phyloP scores from a whole-genome alignment of 2,888 invertebrate genomes.

The Torymus aiolomorphi region DNA sequence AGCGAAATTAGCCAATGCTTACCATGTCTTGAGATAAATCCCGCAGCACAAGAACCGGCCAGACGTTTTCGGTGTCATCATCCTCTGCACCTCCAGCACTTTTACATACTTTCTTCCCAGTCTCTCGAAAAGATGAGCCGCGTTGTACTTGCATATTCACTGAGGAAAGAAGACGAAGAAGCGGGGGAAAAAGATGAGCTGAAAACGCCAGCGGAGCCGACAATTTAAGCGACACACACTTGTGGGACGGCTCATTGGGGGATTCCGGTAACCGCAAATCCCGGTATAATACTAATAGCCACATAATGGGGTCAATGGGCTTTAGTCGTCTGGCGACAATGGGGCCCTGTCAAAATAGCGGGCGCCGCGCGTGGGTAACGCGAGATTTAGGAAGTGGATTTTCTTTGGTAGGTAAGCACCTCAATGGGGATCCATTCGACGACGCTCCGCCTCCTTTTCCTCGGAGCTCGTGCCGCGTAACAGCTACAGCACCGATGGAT shows the following conservation, averaged over 20 bases:
- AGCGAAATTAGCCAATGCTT: constrained; percentile 36
- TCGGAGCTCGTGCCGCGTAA: too few relatives aligned
- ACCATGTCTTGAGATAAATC: constrained; percentile 55
- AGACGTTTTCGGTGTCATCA: too few relatives aligned
- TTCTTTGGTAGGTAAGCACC: constrained; percentile 59
- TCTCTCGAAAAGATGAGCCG: too few relatives aligned
- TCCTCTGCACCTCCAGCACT: background rate
- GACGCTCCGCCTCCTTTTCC: constrained; percentile 48
- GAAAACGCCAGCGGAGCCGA: constrained; percentile 57
- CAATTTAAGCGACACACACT: constrained; percentile 8
- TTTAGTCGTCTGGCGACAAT: constrained; percentile 73
- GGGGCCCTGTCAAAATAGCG: constrained; percentile 75
- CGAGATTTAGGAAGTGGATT: constrained; percentile 75
- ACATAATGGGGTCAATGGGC: constrained; percentile 75
- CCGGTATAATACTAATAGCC: constrained; percentile 75
- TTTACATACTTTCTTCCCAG: too few relatives aligned
- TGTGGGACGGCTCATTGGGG: constrained; percentile 31
- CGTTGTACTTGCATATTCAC: background rate
- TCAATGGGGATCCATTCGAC: constrained; percentile 63
- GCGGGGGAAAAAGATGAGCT: background rate
- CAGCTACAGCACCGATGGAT: too few relatives aligned
- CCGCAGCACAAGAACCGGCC: background rate
- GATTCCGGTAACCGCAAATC: constrained; percentile 69
- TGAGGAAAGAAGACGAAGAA: background rate
- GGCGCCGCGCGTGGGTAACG: constrained; percentile 65